phyloP scores from a whole-genome alignment of 2,888 invertebrate species.

The Gastrophysa polygoni region DNA sequence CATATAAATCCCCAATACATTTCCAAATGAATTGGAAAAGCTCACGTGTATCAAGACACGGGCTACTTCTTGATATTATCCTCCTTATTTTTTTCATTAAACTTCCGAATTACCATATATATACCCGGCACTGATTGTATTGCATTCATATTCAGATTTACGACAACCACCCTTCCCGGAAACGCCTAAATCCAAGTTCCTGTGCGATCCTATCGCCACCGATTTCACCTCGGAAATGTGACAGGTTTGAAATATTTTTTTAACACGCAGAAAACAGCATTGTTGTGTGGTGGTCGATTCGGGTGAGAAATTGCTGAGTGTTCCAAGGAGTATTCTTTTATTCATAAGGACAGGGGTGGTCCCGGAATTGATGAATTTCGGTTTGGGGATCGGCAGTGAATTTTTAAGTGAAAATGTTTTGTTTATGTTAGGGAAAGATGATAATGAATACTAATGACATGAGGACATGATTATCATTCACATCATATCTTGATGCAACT shows the following conservation, averaged over 20 bases:
- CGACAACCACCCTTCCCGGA: conserved; percentile 41
- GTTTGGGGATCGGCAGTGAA: neutral
- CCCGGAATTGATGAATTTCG: conserved; percentile 5
- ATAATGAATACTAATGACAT: neutral
- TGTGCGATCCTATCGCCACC: conserved; percentile 35
- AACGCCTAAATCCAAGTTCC: conserved; percentile 38
- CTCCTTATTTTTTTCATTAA: too few species aligned
- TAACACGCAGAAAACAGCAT: conserved; percentile 33
- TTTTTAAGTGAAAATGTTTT: neutral
- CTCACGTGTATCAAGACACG: too few species aligned
- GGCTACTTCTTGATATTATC: too few species aligned
- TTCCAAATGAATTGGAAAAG: too few species aligned
- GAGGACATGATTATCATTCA: neutral
- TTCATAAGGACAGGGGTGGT: conserved; percentile 31
- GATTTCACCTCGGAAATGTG: conserved; percentile 30
- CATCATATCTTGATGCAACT: neutral
- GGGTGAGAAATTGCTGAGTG: conserved; percentile 29
- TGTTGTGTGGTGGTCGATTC: conserved; percentile 29
- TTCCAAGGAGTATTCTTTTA: conserved; percentile 32
- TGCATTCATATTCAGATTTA: conserved; percentile 40
- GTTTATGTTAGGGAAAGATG: neutral
- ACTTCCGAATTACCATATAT: neutral
- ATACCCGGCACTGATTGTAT: conserved; percentile 2
- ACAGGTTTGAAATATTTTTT: conserved; percentile 29
- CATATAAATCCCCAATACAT: too few species aligned